Base-by-base conservation (phyloP, 2,797 vertebrate genomes). In the Gastrophryne carolinensis region DNA sequence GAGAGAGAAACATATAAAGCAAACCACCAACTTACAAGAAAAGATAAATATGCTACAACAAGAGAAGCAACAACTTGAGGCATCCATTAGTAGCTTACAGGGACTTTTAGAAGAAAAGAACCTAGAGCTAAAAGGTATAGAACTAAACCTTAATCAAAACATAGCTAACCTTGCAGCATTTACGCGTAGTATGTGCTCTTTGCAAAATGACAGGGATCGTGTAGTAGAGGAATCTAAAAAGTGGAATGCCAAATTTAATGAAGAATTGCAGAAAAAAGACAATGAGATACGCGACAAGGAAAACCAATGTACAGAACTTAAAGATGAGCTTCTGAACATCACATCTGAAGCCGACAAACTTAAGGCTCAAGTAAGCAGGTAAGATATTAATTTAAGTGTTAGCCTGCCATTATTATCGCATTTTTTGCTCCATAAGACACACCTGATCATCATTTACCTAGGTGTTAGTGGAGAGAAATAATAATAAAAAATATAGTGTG, bases 141-240 rank as follows among this genome's bases (percentile, higher is more conserved):
- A 98, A 80, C 86, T 90, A 23, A 93, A 80, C 19, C 86, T 98
- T 35, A 94, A 97, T 12, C 91, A 93, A 85, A 93, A 95, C 1
- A 82, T 99, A 71, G 96, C 95, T 47, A 87, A 95, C 75, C 88
- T 99, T 37, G 95, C 94, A 0, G 96, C 97, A 73, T 98, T 99
- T 85, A 95, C 93, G 0, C 93, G 91, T 67, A 98, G 95, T 82
- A 99, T 99, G 98, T 98, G 95, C 17, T 98, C 98, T 3, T 90
- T 99, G 74, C 98, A 99, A 79, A 93, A 98, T 4, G 98, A 99
- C 84, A 88, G 97, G 10, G 98, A 99, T 80, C 86, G 97, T 24
- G 94, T 99, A 64, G 80, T 98, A 77, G 95, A 96, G 3, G 94
- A 99, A 83, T 89, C 95, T 53, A 90, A 90, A 75, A 94, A 93